These are phyloP conservation scores for Kryptolebias marmoratus DNA, from an alignment of 2,113 vertebrate species.

Conservation along the genomic window DNA sequence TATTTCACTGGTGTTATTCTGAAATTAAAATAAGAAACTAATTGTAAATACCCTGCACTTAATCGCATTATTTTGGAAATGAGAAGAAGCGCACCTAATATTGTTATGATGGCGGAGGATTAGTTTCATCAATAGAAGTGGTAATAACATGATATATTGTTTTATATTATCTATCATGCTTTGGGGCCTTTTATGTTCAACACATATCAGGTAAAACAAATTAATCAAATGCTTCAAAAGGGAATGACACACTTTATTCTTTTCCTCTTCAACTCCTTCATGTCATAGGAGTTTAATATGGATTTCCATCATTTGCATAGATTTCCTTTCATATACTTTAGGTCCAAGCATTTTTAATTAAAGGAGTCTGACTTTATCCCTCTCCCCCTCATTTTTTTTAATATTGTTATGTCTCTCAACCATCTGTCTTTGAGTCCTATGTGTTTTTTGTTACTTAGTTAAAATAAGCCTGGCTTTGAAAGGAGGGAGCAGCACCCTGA, in stretches of 20 bases:
- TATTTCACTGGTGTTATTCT: background rate
- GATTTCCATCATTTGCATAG: slow-evolving; percentile 45
- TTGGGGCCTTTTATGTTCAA: background rate
- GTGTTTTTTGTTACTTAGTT: slow-evolving; percentile 47
- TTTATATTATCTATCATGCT: background rate
- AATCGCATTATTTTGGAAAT: too few relatives aligned
- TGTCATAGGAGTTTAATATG: slow-evolving; percentile 29
- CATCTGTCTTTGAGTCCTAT: slow-evolving; percentile 45
- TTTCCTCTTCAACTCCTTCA: slow-evolving; percentile 17
- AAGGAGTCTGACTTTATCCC: slow-evolving; percentile 22
- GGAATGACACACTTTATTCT: background rate
- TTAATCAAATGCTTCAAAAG: too few relatives aligned
- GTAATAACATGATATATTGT: background rate
- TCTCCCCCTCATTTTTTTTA: background rate
- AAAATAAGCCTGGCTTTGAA: slow-evolving; percentile 44
- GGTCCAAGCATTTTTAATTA: slow-evolving; percentile 32
- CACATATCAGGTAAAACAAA: background rate
- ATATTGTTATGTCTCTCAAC: slow-evolving; percentile 7
- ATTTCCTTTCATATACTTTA: slow-evolving; percentile 28
- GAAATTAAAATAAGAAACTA: background rate
- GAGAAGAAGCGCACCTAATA: too few relatives aligned
- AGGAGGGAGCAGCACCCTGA: slow-evolving; percentile 36
- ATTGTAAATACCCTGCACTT: background rate
- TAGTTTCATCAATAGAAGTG: background rate
- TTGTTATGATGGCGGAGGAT: background rate